Percentiles rank a stretch among this genome's conserved stretches.
phyloP scores from a whole-genome alignment of 2,888 invertebrate species.

The Syrista parreyssii region DNA sequence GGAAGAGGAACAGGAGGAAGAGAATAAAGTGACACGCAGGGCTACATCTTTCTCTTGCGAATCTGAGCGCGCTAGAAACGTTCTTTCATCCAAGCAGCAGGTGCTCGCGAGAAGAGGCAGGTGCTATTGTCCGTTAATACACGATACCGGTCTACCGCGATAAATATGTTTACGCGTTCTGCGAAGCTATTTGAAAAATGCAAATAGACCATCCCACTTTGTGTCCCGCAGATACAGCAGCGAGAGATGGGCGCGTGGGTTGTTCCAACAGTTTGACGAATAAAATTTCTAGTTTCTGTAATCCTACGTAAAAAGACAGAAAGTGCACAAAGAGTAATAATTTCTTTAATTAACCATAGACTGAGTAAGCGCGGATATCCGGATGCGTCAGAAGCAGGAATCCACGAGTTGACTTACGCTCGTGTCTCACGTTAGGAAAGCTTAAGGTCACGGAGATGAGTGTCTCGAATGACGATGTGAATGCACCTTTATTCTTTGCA shows the following conservation, averaged over 20 bases:
- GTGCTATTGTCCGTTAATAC: constrained; percentile 3
- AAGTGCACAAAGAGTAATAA: neutral
- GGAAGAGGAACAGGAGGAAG: neutral
- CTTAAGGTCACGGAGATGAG: neutral
- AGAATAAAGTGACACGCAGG: neutral
- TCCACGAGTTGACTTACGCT: neutral
- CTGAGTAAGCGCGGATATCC: neutral
- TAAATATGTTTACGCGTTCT: neutral
- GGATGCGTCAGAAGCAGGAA: neutral
- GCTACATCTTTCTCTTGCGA: neutral
- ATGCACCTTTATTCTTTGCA: neutral
- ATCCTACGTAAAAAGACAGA: neutral
- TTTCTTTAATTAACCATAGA: neutral
- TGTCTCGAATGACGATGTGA: neutral
- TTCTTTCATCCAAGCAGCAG: neutral
- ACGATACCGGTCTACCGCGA: neutral
- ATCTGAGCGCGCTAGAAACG: neutral
- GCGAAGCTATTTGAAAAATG: neutral
- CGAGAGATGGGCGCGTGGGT: neutral
- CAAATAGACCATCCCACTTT: neutral
- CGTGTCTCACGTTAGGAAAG: neutral
- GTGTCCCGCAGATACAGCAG: neutral
- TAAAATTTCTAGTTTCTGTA: neutral
- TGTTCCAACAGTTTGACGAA: neutral
- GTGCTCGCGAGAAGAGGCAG: neutral